These are phyloP conservation scores for Lycodopsis pacificus DNA, from an alignment of 2,797 vertebrate species.

Conservation along the genomic window DNA sequence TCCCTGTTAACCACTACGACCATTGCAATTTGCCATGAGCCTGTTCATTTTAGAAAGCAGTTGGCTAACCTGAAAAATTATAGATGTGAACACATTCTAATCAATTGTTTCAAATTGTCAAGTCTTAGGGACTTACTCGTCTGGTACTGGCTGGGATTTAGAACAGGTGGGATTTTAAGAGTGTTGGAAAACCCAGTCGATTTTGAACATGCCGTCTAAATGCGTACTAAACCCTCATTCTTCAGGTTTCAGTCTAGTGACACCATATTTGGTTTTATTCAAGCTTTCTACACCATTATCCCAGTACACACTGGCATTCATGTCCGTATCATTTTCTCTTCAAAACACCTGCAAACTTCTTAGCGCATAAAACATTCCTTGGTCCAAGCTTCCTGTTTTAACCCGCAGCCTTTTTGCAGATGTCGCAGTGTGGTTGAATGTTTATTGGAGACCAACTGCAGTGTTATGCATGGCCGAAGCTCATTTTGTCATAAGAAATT, in stretches of 20 bases:
- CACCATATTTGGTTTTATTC: not conserved
- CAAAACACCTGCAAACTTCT: conserved; percentile 49
- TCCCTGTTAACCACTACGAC: conserved; percentile 13
- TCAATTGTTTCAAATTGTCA: not conserved
- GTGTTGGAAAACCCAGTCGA: no score
- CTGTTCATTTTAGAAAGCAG: conserved; percentile 9
- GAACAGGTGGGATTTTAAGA: not conserved
- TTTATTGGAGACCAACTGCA: conserved; percentile 29
- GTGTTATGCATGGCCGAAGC: conserved; percentile 39
- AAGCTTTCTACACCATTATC: not conserved
- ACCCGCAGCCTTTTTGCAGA: conserved; percentile 30
- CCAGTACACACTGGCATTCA: conserved; percentile 14
- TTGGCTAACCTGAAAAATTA: no score
- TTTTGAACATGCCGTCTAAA: not conserved
- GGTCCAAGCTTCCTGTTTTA: conserved; percentile 28
- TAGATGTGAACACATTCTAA: not conserved
- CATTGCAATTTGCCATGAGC: not conserved
- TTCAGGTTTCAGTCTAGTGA: not conserved
- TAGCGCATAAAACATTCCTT: conserved; percentile 20
- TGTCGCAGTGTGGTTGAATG: conserved; percentile 35
- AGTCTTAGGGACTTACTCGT: not conserved
- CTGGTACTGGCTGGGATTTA: conserved; percentile 1
- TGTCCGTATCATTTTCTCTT: conserved; percentile 38
- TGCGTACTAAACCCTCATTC: not conserved
- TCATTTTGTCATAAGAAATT: conserved; percentile 28